Conservation (phyloP, 2,797 vertebrate genomes). For the Lerista edwardsae region DNA sequence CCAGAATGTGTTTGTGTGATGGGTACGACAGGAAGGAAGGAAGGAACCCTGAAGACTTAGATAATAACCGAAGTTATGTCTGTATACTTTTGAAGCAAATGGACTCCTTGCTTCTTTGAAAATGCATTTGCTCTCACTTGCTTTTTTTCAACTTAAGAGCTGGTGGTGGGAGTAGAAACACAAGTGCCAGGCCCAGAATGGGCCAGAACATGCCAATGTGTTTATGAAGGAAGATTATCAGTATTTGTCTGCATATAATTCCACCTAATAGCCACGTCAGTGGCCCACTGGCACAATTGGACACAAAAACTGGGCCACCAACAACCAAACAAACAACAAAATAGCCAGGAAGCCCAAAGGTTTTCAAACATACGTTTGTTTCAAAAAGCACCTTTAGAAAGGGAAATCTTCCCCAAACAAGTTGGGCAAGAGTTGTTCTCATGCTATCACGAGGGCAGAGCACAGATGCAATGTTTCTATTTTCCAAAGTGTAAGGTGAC, state of each 20-base stretch:
- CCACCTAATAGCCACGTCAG: no score
- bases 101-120: conserved; percentile 13
- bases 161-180: neutral
- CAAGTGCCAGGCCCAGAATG: neutral
- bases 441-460: no score
- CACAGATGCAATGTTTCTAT: no score
- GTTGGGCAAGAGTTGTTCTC: no score
- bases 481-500: no score
- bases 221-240: neutral
- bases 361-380: no score
- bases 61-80: conserved; percentile 9
- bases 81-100: neutral
- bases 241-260: neutral
- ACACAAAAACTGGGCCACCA: no score
- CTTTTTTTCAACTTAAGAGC: neutral
- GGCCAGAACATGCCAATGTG: neutral
- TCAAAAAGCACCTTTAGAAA: no score
- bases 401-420: no score
- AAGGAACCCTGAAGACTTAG: conserved; percentile 16
- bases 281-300: no score
- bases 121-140: neutral
- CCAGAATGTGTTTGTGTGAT: conserved; percentile 12
- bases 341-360: no score
- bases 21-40: neutral
- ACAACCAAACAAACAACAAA: no score